These are phyloP conservation scores for Premnoplex brunnescens DNA, from an alignment of 2,797 vertebrate species.

Conservation along the genomic window DNA sequence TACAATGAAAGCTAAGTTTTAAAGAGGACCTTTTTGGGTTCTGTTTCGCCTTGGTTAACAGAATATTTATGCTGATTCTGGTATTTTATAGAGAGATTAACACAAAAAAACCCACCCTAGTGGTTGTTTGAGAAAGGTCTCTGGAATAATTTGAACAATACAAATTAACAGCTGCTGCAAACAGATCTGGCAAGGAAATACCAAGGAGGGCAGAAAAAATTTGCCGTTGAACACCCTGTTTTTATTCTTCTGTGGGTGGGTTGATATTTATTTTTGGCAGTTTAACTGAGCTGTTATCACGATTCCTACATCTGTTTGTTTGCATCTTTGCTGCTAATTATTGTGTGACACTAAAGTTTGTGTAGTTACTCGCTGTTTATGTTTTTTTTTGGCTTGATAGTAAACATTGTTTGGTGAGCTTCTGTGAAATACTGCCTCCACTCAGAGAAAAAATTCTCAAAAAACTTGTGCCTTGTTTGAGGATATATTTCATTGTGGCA, in stretches of 20 bases:
- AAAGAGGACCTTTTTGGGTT: not conserved
- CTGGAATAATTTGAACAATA: not conserved
- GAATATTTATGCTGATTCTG: not conserved
- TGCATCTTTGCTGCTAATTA: conserved; percentile 54
- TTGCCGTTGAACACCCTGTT: not conserved
- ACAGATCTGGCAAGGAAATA: not conserved
- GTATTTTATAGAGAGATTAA: not conserved
- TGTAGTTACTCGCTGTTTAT: conserved; percentile 52
- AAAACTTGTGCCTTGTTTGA: not conserved
- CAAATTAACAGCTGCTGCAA: conserved; percentile 27
- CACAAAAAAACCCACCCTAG: not conserved
- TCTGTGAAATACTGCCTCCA: conserved; percentile 12
- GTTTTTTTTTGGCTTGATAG: not conserved
- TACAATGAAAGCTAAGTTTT: not conserved
- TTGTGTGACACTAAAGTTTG: conserved; percentile 38
- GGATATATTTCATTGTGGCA: not conserved
- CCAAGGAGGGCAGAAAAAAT: not conserved
- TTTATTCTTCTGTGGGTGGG: conserved; percentile 40
- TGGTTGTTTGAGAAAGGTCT: not conserved
- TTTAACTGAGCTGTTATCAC: conserved; percentile 2
- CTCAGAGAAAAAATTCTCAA: not conserved
- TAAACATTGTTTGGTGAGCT: conserved; percentile 42
- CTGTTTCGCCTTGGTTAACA: not conserved
- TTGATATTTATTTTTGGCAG: conserved; percentile 53
- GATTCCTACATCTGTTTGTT: conserved; percentile 54